phyloP scores from a whole-genome alignment of 1,140 invertebrate genomes.

The Aphis gossypii region DNA sequence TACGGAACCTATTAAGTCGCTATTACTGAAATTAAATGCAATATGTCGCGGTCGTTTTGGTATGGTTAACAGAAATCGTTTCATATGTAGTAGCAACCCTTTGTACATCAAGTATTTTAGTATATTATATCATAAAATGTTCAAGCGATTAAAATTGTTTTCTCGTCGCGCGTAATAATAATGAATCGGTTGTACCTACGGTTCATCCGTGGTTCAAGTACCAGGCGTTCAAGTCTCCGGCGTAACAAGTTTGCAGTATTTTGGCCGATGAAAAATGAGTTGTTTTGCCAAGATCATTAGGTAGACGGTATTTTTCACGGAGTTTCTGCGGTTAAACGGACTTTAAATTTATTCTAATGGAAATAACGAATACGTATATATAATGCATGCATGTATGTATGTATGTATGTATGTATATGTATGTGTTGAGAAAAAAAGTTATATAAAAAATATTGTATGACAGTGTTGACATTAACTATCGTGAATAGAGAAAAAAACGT shows the following conservation, averaged over 20 bases:
- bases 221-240: background rate
- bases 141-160: background rate
- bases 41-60: no score
- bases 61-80: no score
- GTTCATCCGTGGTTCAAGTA: background rate
- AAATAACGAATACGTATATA: background rate
- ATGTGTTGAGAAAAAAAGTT: background rate
- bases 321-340: conserved; percentile 14
- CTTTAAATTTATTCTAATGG: conserved; percentile 20
- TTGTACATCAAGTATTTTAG: background rate
- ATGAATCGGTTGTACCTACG: background rate
- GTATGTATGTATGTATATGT: background rate
- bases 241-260: background rate
- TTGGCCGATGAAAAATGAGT: background rate
- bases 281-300: conserved; percentile 8
- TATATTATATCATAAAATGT: background rate
- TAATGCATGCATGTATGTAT: background rate
- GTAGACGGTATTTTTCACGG: background rate
- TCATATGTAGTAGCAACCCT: no score
- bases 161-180: background rate
- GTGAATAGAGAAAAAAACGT: background rate
- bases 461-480: conserved; percentile 38
- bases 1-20: no score
- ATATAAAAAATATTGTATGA: conserved; percentile 27
- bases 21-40: background rate